A percentile compares a stretch with the other conserved stretches of the same genome.
Evolutionary conservation across 2,797 vertebrate species (phyloP).

Genomic region (Sorex maritimensis): DNA sequence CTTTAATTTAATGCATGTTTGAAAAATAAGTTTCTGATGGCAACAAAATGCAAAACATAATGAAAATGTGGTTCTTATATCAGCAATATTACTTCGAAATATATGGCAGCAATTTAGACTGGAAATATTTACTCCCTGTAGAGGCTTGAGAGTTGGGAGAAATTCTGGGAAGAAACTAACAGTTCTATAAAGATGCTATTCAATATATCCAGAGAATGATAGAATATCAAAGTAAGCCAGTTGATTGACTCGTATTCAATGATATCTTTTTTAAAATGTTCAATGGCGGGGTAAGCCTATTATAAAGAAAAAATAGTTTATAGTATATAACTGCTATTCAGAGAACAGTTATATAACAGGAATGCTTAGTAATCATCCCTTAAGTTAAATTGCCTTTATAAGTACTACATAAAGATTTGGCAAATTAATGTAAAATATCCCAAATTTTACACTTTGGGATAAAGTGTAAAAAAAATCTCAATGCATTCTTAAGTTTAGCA

Average conservation of each 20-base stretch:
- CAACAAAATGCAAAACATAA: neutral
- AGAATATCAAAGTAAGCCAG: neutral
- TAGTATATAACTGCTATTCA: neutral
- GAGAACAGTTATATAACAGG: neutral
- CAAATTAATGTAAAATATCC: constrained; percentile 25
- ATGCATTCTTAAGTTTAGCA: neutral
- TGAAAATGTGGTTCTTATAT: neutral
- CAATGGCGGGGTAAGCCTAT: neutral
- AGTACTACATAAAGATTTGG: neutral
- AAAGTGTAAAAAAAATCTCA: neutral
- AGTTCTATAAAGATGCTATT: neutral
- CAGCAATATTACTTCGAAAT: neutral
- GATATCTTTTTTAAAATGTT: neutral
- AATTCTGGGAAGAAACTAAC: neutral
- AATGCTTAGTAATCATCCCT: neutral
- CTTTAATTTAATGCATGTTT: neutral
- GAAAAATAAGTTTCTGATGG: neutral
- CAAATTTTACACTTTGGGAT: neutral
- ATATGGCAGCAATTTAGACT: neutral
- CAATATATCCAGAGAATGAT: neutral
- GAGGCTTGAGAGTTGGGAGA: neutral
- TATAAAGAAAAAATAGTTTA: neutral
- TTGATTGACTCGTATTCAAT: neutral
- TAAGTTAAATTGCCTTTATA: neutral
- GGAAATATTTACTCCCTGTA: neutral